phyloP scores from a whole-genome alignment of 2,113 vertebrate species.

The Cairina moschata region DNA sequence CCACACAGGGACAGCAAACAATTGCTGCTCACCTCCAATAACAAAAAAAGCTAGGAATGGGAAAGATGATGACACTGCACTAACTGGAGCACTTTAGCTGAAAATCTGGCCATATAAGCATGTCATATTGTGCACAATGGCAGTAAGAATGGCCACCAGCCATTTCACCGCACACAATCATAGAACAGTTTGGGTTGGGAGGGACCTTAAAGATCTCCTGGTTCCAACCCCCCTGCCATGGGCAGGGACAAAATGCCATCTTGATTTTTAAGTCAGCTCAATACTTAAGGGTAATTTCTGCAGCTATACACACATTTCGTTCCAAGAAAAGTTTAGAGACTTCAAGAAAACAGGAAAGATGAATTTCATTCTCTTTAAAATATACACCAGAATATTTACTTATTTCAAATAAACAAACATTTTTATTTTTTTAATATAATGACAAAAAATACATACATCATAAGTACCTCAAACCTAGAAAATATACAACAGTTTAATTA shows the following conservation, averaged over 20 bases:
- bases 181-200: too few species aligned
- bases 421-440: background rate
- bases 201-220: too few species aligned
- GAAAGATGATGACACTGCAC: background rate
- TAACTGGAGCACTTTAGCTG: background rate
- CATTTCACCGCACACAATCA: background rate
- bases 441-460: background rate
- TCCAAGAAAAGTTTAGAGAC: background rate
- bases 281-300: background rate
- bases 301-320: background rate
- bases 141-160: fast-evolving
- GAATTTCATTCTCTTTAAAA: background rate
- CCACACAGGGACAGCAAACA: background rate
- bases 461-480: background rate
- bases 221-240: too few species aligned
- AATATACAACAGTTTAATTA: background rate
- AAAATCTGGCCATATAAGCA: background rate
- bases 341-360: background rate
- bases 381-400: too few species aligned
- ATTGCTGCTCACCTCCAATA: background rate
- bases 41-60: background rate
- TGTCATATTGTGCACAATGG: too few species aligned
- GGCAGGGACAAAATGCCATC: too few species aligned
- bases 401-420: background rate
- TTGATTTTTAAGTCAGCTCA: background rate